Conservation (phyloP, 2,888 invertebrate genomes). For the Iphiclides podalirius region DNA sequence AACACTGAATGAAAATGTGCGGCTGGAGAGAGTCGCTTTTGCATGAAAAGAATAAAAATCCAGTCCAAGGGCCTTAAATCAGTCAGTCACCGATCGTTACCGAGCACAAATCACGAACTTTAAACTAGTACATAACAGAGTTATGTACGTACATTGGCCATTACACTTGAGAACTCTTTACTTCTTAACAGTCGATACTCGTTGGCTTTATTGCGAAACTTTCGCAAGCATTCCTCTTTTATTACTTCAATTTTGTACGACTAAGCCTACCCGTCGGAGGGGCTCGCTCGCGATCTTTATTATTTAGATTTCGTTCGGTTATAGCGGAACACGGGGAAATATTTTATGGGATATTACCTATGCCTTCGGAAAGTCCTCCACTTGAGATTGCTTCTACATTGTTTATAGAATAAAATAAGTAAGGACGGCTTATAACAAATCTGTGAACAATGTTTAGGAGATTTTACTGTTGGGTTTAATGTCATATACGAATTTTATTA, state of each 20-base stretch:
- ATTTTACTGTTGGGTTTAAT: neutral
- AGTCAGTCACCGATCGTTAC: neutral
- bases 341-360: constrained; percentile 26
- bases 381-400: constrained; percentile 20
- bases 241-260: constrained; percentile 78
- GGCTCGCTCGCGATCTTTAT: constrained; percentile 65
- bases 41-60: neutral
- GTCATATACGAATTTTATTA: neutral
- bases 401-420: constrained; percentile 9
- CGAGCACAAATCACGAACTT: constrained; percentile 28
- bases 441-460: neutral
- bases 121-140: constrained; percentile 39
- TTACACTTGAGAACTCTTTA: constrained; percentile 68
- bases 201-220: constrained; percentile 78
- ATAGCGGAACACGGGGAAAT: constrained; percentile 26
- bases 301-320: constrained; percentile 73
- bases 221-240: constrained; percentile 78
- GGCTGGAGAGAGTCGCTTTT: neutral
- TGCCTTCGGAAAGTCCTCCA: constrained; percentile 22
- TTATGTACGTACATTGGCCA: constrained; percentile 41
- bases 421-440: constrained; percentile 1
- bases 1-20: neutral
- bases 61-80: neutral
- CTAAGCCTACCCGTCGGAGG: constrained; percentile 70
- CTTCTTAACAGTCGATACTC: constrained; percentile 79